phyloP scores from a whole-genome alignment of 2,797 vertebrate species.

The Alcedo atthis region DNA sequence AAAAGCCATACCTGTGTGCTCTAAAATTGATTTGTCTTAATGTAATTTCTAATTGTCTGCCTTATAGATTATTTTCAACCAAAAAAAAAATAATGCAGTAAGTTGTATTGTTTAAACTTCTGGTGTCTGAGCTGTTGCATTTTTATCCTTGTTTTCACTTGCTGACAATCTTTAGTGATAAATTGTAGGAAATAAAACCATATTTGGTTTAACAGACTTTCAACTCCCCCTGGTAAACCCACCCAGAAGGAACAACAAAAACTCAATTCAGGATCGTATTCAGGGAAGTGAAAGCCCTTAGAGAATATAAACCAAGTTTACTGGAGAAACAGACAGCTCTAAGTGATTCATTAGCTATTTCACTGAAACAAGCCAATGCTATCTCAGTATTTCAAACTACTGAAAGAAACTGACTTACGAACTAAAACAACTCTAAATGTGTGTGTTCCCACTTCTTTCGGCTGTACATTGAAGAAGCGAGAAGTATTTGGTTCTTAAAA shows the following conservation, averaged over 20 bases:
- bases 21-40: neutral
- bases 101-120: neutral
- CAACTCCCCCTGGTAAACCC: neutral
- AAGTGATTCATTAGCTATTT: neutral
- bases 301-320: neutral
- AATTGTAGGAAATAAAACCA: neutral
- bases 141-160: neutral
- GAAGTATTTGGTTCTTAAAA: neutral
- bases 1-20: neutral
- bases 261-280: neutral
- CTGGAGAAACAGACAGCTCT: neutral
- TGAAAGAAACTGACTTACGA: neutral
- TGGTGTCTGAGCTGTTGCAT: neutral
- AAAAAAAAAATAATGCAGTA: neutral
- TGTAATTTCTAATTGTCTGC: neutral
- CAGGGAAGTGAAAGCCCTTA: neutral
- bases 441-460: neutral
- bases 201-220: neutral
- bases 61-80: neutral
- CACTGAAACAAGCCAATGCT: neutral
- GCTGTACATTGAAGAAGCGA: neutral
- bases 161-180: neutral
- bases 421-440: neutral
- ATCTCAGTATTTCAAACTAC: neutral
- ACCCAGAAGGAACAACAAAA: neutral